A percentile compares a stretch with the other conserved stretches of the same genome.
Conservation (phyloP, 2,888 invertebrate species). For the Adelphocoris suturalis region DNA sequence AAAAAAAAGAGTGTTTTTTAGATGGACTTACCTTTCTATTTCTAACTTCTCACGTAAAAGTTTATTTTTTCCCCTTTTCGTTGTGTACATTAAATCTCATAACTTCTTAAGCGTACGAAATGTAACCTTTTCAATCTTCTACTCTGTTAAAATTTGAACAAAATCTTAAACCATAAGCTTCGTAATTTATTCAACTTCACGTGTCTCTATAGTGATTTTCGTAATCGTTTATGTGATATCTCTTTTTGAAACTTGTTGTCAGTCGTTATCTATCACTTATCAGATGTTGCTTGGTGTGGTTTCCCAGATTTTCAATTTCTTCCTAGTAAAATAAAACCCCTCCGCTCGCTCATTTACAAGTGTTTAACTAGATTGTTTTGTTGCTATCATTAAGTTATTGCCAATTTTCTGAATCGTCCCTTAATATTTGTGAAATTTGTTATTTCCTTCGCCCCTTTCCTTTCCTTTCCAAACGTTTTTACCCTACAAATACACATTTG, state of each 20-base stretch:
- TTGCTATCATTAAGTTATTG: neutral
- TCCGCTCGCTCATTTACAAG: neutral
- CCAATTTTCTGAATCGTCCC: neutral
- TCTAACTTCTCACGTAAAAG: conserved; percentile 39
- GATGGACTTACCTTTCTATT: conserved; percentile 32
- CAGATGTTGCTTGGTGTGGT: conserved; percentile 7
- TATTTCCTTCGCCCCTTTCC: neutral
- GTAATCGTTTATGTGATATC: conserved; percentile 54
- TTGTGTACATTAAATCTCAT: neutral
- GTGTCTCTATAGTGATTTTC: conserved; percentile 49
- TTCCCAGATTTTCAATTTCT: neutral
- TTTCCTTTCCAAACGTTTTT: neutral
- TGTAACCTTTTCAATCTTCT: conserved; percentile 42
- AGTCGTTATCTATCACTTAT: conserved; percentile 7
- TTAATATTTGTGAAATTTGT: neutral
- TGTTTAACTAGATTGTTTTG: neutral
- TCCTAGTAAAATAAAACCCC: neutral
- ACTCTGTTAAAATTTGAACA: conserved; percentile 20
- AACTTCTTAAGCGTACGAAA: conserved; percentile 46
- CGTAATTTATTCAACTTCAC: conserved; percentile 60
- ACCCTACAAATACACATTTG: no score
- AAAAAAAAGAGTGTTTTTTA: conserved; percentile 27
- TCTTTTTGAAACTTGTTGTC: conserved; percentile 23
- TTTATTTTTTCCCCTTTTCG: conserved; percentile 15
- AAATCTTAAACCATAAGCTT: conserved; percentile 58